phyloP scores from a whole-genome alignment of 1,140 invertebrate species.

The Brachionus rubens region DNA sequence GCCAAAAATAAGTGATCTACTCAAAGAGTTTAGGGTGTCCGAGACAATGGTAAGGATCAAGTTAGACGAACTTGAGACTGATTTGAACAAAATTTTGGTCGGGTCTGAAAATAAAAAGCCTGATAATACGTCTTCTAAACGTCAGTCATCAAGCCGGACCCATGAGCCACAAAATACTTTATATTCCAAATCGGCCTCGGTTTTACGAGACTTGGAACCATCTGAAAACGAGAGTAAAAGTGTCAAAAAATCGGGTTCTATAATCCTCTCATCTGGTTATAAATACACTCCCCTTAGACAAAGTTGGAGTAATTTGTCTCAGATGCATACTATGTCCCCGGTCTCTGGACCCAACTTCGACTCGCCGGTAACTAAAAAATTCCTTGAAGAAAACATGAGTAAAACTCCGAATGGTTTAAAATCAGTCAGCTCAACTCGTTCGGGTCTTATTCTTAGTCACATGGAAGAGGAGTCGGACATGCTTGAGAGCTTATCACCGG shows the following conservation, averaged over 20 bases:
- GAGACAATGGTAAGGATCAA: constrained; percentile 3
- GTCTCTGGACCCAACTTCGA: constrained; percentile 15
- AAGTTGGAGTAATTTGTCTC: constrained; percentile 41
- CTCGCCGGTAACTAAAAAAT: constrained; percentile 32
- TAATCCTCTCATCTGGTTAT: constrained; percentile 22
- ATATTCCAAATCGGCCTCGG: constrained; percentile 21
- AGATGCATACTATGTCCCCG: constrained; percentile 18
- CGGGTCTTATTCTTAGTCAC: neutral
- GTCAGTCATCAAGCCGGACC: neutral
- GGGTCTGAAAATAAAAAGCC: neutral
- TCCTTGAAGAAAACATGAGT: constrained; percentile 19
- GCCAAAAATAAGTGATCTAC: constrained; percentile 27
- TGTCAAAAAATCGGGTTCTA: constrained; percentile 22
- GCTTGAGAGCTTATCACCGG: neutral
- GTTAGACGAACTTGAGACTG: constrained; percentile 13
- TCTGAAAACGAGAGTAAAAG: neutral
- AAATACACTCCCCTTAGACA: constrained; percentile 42
- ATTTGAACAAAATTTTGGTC: neutral
- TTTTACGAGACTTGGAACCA: neutral
- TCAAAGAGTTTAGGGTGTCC: constrained; percentile 28
- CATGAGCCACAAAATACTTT: neutral
- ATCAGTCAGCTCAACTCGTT: neutral
- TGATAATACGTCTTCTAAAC: neutral
- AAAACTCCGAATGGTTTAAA: neutral
- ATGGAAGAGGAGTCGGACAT: constrained; percentile 6